phyloP scores from a whole-genome alignment of 2,113 vertebrate species.

The Lophura nycthemera region DNA sequence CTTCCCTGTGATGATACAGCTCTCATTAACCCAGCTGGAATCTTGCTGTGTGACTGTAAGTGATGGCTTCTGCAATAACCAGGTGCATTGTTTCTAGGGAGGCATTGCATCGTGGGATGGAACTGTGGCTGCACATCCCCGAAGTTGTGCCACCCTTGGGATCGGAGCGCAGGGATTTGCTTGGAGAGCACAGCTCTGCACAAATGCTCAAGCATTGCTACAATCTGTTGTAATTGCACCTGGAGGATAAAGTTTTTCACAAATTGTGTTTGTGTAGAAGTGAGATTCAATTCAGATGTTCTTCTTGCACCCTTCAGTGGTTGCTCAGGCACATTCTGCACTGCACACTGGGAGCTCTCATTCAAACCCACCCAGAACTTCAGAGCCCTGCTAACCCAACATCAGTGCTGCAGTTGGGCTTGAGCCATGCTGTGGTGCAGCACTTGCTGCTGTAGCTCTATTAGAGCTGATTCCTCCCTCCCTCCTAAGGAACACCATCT shows the following conservation, averaged over 20 bases:
- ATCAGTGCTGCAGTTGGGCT: neutral
- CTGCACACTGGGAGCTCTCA: neutral
- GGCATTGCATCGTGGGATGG: neutral
- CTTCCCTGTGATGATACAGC: neutral
- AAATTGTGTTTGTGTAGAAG: neutral
- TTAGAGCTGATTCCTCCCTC: no score
- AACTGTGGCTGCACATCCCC: fast-evolving
- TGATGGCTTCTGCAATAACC: neutral
- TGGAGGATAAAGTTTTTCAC: neutral
- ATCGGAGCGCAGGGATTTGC: no score
- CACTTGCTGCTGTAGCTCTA: no score
- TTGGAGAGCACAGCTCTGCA: no score
- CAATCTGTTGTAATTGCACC: fast-evolving
- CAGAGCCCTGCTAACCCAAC: neutral
- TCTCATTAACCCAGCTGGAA: neutral
- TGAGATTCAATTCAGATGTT: neutral
- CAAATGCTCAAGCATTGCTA: fast-evolving
- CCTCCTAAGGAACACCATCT: no score
- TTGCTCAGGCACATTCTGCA: fast-evolving
- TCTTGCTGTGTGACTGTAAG: neutral
- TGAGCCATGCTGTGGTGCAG: no score
- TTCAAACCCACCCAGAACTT: neutral
- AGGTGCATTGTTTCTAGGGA: fast-evolving
- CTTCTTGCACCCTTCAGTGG: neutral
- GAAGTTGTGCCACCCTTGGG: neutral